Evolutionary conservation across 2,888 invertebrate genomes (phyloP).

Genomic region (Entomobrya proxima): DNA sequence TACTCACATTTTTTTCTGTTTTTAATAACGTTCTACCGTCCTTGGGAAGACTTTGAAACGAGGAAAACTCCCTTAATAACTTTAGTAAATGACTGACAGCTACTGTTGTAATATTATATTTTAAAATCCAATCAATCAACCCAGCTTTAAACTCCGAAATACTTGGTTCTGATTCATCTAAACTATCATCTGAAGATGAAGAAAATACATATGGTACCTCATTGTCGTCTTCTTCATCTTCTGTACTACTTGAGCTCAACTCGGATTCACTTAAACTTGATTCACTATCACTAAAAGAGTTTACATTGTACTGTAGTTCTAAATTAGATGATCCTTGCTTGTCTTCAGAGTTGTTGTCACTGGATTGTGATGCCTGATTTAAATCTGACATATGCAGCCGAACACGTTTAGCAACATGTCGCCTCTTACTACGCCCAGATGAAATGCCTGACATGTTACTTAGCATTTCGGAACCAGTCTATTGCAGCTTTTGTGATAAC

Average conservation of each 20-base stretch:
- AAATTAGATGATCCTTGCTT: no score
- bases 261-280: no score
- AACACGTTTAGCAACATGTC: not conserved
- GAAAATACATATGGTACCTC: no score
- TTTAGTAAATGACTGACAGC: slow-evolving; percentile 30
- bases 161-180: not conserved
- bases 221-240: no score
- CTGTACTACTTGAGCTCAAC: no score
- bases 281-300: no score
- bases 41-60: not conserved
- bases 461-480: not conserved
- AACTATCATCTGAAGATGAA: not conserved
- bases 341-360: no score
- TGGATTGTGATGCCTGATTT: not conserved
- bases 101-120: slow-evolving; percentile 29
- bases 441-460: not conserved
- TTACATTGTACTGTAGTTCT: no score
- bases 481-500: not conserved
- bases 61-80: not conserved
- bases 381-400: not conserved
- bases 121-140: slow-evolving; percentile 2
- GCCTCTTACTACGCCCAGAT: not conserved
- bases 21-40: slow-evolving; percentile 37
- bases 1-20: not conserved
- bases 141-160: not conserved